Evolutionary conservation across 2,113 vertebrate species (phyloP).

Genomic region (Zapus hudsonius): DNA sequence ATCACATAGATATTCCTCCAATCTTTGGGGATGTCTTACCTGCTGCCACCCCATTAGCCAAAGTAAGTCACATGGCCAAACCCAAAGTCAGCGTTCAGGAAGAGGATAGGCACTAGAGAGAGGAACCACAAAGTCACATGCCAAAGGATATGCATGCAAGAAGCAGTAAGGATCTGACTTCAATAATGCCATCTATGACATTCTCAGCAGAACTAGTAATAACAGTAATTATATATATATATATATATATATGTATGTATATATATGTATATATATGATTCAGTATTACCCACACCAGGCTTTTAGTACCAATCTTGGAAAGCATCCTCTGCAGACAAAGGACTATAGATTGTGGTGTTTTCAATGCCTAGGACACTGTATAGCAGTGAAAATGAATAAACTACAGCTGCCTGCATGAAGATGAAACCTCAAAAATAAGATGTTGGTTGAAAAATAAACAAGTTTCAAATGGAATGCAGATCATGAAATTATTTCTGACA

Average conservation of each 20-base stretch:
- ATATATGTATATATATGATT: not conserved
- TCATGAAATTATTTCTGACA: not conserved
- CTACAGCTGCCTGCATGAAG: not conserved
- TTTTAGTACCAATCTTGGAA: no score
- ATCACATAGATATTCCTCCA: not conserved
- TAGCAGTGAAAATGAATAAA: not conserved
- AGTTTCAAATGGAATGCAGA: constrained; percentile 37
- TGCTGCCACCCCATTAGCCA: not conserved
- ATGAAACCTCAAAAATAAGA: not conserved
- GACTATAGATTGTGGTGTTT: not conserved
- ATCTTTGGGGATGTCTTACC: not conserved
- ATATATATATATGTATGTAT: not conserved
- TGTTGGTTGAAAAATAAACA: not conserved
- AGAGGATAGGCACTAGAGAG: not conserved
- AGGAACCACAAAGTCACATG: not conserved
- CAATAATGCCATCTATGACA: not conserved
- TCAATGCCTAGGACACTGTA: not conserved
- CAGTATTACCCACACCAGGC: no score
- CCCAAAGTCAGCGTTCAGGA: not conserved
- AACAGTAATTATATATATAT: not conserved
- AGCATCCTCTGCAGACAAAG: no score
- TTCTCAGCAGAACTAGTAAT: not conserved
- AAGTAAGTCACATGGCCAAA: not conserved
- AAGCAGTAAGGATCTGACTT: not conserved
- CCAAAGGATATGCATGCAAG: not conserved